Base-by-base conservation (phyloP, 2,113 vertebrate species). In the Ursus arctos region DNA sequence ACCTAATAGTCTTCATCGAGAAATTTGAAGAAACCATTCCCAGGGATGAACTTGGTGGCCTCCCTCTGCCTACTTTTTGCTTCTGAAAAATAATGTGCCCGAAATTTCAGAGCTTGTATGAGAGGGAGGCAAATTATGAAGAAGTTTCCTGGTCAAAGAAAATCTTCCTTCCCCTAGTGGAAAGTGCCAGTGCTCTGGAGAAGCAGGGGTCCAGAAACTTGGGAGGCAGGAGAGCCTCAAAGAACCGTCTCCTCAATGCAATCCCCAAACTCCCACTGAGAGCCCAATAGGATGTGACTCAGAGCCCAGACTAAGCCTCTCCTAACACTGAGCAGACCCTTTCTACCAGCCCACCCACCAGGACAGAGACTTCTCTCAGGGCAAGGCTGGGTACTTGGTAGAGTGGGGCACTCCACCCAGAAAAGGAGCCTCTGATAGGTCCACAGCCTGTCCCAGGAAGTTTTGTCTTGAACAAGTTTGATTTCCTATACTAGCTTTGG, bases 11-110 rank as follows among this genome's bases (percentile, higher is more conserved):
- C 93, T 96, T 91, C 92, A 76, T 71, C 8, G 65, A 53, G 95
- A 97, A 86, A 67, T 43, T 36, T 33, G 26, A 89, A 79, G 79
- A 89, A 63, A 28, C 61, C 47, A 33, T 89, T 94, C 83, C 71
- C 87, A 14, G 21, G 13, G 55, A 94, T 55, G 84, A 84, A 43
- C 81, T n/a, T 80, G 61, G 80, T 90, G 12, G 74, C 63, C 72
- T 80, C 80, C 80, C 92, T 90, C 83, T 96, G 72, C 88, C 94
- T 89, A 26, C 19, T 43, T 59, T 90, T 95, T 40, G 81, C 31
- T 76, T 85, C 77, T 88, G 72, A 74, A 95, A 98, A 96, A 97
- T 97, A 97, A 65, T 61, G 80, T 88, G 33, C 63, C 47, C 31
- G 81, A 55, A 92, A 53, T 18, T 88, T 90, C 88, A 82, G 77